phyloP scores from a whole-genome alignment of 2,888 invertebrate genomes.

The Andrena dorsata region DNA sequence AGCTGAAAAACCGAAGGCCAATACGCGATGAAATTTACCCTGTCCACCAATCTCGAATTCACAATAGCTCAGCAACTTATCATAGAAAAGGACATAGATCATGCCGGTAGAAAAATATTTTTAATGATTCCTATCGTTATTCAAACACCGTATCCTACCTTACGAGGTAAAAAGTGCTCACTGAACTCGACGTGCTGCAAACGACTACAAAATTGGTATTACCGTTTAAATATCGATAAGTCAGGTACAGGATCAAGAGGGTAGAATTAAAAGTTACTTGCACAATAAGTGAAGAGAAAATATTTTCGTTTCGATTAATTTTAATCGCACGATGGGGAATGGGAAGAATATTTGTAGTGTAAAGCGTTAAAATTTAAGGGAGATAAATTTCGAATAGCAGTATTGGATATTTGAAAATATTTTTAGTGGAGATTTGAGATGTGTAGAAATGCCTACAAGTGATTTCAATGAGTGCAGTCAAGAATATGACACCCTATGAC shows the following conservation, averaged over 20 bases:
- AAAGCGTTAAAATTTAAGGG: no score
- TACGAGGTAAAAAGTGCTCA: no score
- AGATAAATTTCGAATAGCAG: no score
- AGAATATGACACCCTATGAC: no score
- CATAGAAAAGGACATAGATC: background rate
- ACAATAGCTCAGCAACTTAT: background rate
- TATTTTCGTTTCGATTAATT: no score
- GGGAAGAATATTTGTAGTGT: no score
- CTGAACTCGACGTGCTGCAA: background rate
- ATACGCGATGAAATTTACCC: background rate
- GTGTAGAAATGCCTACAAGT: no score
- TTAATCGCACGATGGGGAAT: no score
- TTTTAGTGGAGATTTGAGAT: no score
- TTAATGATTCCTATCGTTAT: background rate
- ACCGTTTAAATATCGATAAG: background rate
- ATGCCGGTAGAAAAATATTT: constrained; percentile 10
- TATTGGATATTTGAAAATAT: no score
- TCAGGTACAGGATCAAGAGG: background rate
- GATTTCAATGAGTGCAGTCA: no score
- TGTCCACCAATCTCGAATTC: background rate
- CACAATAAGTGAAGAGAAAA: no score
- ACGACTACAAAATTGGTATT: background rate
- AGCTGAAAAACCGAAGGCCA: background rate
- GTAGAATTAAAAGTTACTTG: background rate
- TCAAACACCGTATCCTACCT: background rate